Evolutionary conservation across 1,140 invertebrate genomes (phyloP).

Genomic region (Ooceraea biroi): DNA sequence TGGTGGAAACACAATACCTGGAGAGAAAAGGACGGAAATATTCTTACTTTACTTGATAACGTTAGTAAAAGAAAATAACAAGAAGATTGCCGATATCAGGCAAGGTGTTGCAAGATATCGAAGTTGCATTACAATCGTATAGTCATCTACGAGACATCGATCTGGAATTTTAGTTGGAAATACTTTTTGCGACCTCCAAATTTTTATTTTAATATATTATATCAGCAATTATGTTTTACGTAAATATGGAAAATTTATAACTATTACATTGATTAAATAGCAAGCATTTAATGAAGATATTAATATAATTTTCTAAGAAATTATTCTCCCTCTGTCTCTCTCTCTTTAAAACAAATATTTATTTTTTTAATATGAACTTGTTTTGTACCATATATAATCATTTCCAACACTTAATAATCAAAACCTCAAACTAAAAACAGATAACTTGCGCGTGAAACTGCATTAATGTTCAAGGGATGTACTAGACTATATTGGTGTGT

Average conservation of each 20-base stretch:
- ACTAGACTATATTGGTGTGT: not conserved
- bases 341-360: too few species aligned
- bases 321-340: too few species aligned
- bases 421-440: not conserved
- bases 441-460: not conserved
- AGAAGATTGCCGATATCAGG: slow-evolving; percentile 15
- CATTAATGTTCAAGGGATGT: not conserved
- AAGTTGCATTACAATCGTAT: not conserved
- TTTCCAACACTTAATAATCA: not conserved
- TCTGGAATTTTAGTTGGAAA: slow-evolving; percentile 5
- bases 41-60: slow-evolving; percentile 9
- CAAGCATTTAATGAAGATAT: not conserved
- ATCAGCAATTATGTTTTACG: not conserved
- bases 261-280: not conserved
- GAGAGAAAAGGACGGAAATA: not conserved
- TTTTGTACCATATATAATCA: not conserved
- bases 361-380: not conserved
- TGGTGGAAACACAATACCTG: slow-evolving; percentile 31
- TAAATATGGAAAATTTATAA: not conserved
- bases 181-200: not conserved
- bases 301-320: not conserved
- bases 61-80: slow-evolving; percentile 6
- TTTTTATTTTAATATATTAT: not conserved
- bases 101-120: not conserved
- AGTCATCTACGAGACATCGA: not conserved